These are phyloP conservation scores for Hylaeus volcanicus DNA, from an alignment of 1,140 invertebrate genomes.

Conservation along the genomic window DNA sequence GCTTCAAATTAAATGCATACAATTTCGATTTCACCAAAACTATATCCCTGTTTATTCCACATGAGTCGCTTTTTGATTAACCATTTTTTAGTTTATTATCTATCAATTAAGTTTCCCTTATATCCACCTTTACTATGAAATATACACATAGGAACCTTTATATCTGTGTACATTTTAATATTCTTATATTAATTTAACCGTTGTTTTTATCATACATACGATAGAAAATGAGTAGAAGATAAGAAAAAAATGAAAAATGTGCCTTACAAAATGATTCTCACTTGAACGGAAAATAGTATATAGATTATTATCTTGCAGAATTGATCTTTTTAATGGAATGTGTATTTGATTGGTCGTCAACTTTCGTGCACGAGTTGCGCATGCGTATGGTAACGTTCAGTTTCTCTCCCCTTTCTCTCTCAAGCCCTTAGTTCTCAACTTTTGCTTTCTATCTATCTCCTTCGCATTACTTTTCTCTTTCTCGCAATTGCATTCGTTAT, in stretches of 20 bases:
- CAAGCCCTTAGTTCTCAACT: not conserved
- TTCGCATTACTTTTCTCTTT: not conserved
- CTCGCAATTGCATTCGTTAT: slow-evolving; percentile 5
- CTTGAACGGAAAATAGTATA: slow-evolving; percentile 38
- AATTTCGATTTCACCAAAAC: not conserved
- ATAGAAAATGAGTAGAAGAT: slow-evolving; percentile 23
- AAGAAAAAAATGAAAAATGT: not conserved
- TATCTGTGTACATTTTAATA: slow-evolving; percentile 16
- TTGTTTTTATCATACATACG: not conserved
- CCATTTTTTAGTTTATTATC: not conserved
- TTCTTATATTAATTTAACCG: slow-evolving; percentile 11
- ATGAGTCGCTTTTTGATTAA: not conserved
- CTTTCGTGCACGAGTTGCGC: slow-evolving; percentile 14
- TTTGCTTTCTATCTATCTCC: not conserved
- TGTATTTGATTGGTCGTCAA: slow-evolving; percentile 56
- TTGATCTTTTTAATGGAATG: slow-evolving; percentile 53
- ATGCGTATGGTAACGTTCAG: slow-evolving; percentile 8
- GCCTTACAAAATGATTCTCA: slow-evolving; percentile 15
- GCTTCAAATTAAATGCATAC: not conserved
- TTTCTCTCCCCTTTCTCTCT: slow-evolving; percentile 4
- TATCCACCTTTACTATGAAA: not conserved
- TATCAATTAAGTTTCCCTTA: not conserved
- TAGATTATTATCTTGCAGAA: slow-evolving; percentile 28
- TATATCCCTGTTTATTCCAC: not conserved
- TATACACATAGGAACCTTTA: slow-evolving; percentile 46